Conservation (phyloP, 64 coral and sea anemone species). For the Pocillopora damicornis region DNA sequence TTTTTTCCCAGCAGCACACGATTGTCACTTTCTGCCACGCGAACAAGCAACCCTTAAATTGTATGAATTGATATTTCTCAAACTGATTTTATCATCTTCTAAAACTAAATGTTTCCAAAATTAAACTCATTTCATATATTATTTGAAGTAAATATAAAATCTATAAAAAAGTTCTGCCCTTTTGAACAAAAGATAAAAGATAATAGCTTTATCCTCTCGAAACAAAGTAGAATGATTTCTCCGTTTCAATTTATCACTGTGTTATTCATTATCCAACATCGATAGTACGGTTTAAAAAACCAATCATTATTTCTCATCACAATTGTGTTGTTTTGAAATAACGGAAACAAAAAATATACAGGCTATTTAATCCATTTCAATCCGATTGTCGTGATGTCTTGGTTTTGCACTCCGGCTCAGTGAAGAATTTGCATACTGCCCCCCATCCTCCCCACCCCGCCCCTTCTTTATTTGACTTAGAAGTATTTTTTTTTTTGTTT, state of each 20-base stretch:
- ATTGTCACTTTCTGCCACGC: constrained; percentile 20
- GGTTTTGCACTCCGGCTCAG: not conserved
- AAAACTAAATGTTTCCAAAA: constrained; percentile 53
- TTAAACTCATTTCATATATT: constrained; percentile 73
- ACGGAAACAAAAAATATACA: constrained; percentile 6
- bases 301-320: not conserved
- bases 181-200: constrained; percentile 69
- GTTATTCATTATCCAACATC: constrained; percentile 1
- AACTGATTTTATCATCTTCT: constrained; percentile 30
- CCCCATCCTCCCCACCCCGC: not conserved
- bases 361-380: not conserved
- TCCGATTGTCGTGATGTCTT: not conserved
- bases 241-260: not conserved
- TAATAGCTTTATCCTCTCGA: constrained; percentile 31
- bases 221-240: constrained; percentile 27
- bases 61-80: constrained; percentile 40
- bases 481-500: not conserved
- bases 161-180: constrained; percentile 62
- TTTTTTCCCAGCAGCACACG: not conserved
- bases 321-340: constrained; percentile 14
- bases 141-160: constrained; percentile 84
- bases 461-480: not conserved
- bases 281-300: constrained; percentile 18
- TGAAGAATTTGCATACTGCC: too few species aligned
- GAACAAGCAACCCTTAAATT: constrained; percentile 22